These are phyloP conservation scores for Hanleya hanleyi DNA, from an alignment of 2,888 invertebrate genomes.

Conservation along the genomic window DNA sequence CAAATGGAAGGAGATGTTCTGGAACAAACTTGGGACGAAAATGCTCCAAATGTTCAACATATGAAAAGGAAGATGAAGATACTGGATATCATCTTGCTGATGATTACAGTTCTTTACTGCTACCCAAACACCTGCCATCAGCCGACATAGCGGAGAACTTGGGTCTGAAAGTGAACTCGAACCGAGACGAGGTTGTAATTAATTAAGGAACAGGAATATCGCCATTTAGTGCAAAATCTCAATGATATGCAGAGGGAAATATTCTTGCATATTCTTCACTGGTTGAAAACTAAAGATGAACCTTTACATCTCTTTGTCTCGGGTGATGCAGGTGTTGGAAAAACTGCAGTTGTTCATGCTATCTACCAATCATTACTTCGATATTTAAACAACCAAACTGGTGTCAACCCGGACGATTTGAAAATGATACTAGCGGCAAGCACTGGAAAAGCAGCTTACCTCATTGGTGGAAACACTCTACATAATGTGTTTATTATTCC, in stretches of 20 bases:
- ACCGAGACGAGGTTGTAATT: not conserved
- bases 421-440: constrained; percentile 23
- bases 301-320: no score
- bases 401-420: constrained; percentile 25
- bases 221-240: constrained; percentile 2
- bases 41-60: constrained; percentile 18
- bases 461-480: constrained; percentile 23
- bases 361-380: constrained; percentile 9
- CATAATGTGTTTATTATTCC: constrained; percentile 25
- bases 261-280: constrained; percentile 14
- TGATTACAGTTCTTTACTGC: not conserved
- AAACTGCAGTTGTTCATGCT: constrained; percentile 16
- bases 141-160: constrained; percentile 2
- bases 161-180: not conserved
- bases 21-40: constrained; percentile 14
- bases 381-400: constrained; percentile 16
- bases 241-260: constrained; percentile 17
- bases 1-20: not conserved
- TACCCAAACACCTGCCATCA: not conserved
- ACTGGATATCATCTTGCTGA: not conserved
- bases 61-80: not conserved
- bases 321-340: constrained; percentile 25
- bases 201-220: constrained; percentile 20
- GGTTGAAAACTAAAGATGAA: not conserved
- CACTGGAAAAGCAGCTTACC: constrained; percentile 27